phyloP scores from a whole-genome alignment of 2,113 vertebrate species.

The Grantiella picta region DNA sequence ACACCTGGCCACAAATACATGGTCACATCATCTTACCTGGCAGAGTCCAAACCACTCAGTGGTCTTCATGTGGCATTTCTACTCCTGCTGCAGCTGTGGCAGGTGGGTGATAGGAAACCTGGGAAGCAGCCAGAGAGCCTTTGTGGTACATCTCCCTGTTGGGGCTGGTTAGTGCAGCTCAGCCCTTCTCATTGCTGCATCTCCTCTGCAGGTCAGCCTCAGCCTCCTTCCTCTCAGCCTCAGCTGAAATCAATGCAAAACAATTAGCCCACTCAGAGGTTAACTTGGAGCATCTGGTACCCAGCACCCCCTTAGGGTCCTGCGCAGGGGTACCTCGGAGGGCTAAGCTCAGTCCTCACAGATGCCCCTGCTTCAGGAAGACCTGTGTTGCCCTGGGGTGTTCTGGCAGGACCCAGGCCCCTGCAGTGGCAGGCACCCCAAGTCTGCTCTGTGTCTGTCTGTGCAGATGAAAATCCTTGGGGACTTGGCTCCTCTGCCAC shows the following conservation, averaged over 20 bases:
- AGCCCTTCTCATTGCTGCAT: accelerated
- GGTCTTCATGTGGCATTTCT: not conserved
- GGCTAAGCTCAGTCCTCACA: accelerated
- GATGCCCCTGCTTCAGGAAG: not conserved
- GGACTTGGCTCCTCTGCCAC: not conserved
- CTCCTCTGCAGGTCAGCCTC: not conserved
- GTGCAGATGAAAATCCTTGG: not conserved
- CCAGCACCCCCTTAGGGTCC: not conserved
- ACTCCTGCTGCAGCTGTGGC: not conserved
- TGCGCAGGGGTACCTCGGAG: accelerated
- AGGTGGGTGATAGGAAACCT: not conserved
- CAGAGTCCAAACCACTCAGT: accelerated
- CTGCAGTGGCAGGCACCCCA: not conserved
- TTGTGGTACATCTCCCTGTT: accelerated
- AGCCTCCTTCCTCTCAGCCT: not conserved
- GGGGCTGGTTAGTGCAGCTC: accelerated
- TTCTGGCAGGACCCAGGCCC: accelerated
- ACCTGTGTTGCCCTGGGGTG: not conserved
- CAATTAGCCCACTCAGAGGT: not conserved
- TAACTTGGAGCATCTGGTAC: not conserved
- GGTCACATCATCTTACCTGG: accelerated
- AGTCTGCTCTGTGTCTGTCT: not conserved
- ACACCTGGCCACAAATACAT: accelerated
- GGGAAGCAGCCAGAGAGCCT: not conserved
- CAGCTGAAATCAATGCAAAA: not conserved